Percentiles rank a stretch among this genome's conserved stretches.
phyloP scores from a whole-genome alignment of 1,140 invertebrate genomes.

The Paralvinella palmiformis region DNA sequence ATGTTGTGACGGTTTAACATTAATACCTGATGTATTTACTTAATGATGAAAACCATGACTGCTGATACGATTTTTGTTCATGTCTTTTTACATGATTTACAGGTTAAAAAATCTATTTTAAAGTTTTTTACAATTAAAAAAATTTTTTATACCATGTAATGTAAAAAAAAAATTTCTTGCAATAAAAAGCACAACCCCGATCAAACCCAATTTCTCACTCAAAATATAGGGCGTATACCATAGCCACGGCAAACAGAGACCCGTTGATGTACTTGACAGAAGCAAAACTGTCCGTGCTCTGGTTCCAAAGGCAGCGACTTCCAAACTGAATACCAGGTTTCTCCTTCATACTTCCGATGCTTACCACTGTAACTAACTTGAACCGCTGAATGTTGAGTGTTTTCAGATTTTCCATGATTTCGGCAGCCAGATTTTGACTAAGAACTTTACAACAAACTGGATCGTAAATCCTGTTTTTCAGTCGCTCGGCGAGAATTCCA shows the following conservation, averaged over 20 bases:
- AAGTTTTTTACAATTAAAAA: no score
- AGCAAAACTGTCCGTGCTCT: slow-evolving; percentile 42
- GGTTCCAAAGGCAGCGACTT: slow-evolving; percentile 46
- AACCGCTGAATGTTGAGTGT: slow-evolving; percentile 30
- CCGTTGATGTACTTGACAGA: slow-evolving; percentile 41
- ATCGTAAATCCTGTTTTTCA: slow-evolving; percentile 33
- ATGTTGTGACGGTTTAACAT: no score
- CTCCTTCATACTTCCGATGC: slow-evolving; percentile 38
- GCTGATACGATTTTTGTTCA: no score
- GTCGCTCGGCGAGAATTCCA: slow-evolving; percentile 27
- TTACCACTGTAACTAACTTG: slow-evolving; percentile 41
- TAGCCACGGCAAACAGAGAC: slow-evolving; percentile 44
- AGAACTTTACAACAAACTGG: slow-evolving; percentile 27
- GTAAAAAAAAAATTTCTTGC: no score
- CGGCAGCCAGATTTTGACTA: slow-evolving; percentile 30
- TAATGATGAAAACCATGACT: no score
- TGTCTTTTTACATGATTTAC: no score
- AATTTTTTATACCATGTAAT: no score
- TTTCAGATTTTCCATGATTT: slow-evolving; percentile 34
- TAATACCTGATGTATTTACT: no score
- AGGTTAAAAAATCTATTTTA: no score
- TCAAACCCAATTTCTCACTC: slow-evolving; percentile 29
- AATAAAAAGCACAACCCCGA: no score
- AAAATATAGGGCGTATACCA: slow-evolving; percentile 42
- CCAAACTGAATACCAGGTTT: slow-evolving; percentile 42